phyloP scores from a whole-genome alignment of 2,797 vertebrate species.

The Kryptopterus vitreolus region DNA sequence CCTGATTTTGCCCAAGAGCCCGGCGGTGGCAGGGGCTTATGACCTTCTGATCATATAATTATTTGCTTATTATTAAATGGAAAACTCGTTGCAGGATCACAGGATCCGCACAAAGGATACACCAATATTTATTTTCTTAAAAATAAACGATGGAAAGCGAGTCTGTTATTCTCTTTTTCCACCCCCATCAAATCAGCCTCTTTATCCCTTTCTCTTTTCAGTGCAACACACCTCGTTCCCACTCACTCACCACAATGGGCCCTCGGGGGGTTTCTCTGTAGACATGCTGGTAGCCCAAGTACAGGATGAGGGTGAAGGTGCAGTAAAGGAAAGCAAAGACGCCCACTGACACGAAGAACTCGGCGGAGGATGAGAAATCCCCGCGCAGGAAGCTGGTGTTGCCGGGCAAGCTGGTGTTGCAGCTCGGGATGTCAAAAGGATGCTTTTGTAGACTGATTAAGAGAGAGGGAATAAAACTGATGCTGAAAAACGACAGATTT shows the following conservation, averaged over 20 bases:
- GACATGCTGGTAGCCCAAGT: constrained; percentile 85
- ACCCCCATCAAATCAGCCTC: too few species aligned
- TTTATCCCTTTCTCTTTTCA: too few species aligned
- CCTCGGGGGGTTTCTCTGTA: constrained; percentile 82
- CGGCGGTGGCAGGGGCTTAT: too few species aligned
- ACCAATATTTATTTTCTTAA: too few species aligned
- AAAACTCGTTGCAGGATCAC: background rate
- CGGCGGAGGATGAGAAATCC: constrained; percentile 87
- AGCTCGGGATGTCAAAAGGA: constrained; percentile 62
- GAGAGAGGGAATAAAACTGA: background rate
- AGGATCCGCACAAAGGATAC: background rate
- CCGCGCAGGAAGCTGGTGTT: constrained; percentile 72
- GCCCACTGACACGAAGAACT: constrained; percentile 90
- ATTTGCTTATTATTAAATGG: background rate
- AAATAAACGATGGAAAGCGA: too few species aligned
- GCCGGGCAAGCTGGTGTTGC: background rate
- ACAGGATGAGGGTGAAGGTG: constrained; percentile 84
- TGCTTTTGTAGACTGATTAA: constrained; percentile 73
- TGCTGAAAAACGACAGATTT: background rate
- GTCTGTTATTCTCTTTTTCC: too few species aligned
- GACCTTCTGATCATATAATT: too few species aligned
- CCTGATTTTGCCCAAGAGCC: too few species aligned
- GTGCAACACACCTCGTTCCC: background rate
- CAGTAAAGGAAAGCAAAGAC: constrained; percentile 91
- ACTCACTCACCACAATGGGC: constrained; percentile 79